These are phyloP conservation scores for Chironomus tentans DNA, from an alignment of 2,888 invertebrate genomes.

Conservation along the genomic window DNA sequence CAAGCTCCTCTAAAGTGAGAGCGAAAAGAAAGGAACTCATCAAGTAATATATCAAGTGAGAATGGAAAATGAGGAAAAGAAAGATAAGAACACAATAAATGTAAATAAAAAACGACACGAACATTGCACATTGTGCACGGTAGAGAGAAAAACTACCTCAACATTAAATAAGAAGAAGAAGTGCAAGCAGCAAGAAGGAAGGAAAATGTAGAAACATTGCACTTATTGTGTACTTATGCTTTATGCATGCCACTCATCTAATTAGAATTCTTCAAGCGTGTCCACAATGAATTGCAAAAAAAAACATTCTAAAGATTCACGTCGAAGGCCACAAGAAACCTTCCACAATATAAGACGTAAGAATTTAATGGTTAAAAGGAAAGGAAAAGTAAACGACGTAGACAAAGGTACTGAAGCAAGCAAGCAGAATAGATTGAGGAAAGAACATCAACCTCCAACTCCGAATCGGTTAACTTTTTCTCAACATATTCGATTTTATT, in stretches of 20 bases:
- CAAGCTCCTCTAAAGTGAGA: no score
- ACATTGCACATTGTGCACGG: neutral
- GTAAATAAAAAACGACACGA: no score
- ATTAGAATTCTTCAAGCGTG: slow-evolving; percentile 20
- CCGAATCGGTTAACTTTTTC: no score
- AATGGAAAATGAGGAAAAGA: no score
- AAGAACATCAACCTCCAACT: slow-evolving; percentile 20
- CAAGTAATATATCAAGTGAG: no score
- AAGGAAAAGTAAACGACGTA: slow-evolving; percentile 20
- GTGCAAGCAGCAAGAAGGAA: no score
- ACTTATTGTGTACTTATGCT: slow-evolving; percentile 8
- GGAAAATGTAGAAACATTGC: neutral
- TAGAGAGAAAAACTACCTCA: neutral
- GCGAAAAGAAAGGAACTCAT: no score
- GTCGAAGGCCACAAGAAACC: neutral
- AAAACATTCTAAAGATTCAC: neutral
- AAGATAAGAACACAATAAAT: no score
- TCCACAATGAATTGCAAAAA: neutral
- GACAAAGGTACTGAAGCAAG: neutral
- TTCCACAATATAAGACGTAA: neutral
- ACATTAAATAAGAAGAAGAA: neutral
- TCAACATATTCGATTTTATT: neutral
- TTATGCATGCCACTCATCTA: neutral
- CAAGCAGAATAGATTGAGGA: slow-evolving; percentile 8
- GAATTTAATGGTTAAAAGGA: slow-evolving; percentile 9